phyloP scores from a whole-genome alignment of 37 sponge, comb jelly and placozoan species.

The Oscarella lobularis region DNA sequence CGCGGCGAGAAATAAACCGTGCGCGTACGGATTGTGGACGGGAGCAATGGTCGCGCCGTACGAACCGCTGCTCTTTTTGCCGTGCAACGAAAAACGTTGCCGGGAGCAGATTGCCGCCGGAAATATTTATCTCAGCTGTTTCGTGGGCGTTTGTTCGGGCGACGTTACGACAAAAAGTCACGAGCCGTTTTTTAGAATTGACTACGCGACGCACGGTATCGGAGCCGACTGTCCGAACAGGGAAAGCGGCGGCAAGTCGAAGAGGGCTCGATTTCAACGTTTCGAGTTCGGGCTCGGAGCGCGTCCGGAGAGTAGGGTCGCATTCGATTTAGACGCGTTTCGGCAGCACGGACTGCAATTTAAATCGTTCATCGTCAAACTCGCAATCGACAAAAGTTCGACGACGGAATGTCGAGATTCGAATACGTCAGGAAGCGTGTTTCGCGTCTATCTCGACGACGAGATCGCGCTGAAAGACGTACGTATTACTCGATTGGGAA shows the following conservation, averaged over 20 bases:
- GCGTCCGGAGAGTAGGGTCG: not conserved
- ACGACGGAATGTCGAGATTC: not conserved
- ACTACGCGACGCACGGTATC: not conserved
- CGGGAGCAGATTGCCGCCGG: not conserved
- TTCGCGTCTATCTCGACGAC: not conserved
- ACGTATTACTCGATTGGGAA: not conserved
- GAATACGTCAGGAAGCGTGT: not conserved
- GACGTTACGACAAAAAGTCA: not conserved
- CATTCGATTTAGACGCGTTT: not conserved
- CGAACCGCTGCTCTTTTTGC: not conserved
- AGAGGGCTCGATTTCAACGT: not conserved
- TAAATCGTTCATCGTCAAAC: not conserved
- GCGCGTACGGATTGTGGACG: not conserved
- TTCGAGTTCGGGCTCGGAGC: not conserved
- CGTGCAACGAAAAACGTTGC: not conserved
- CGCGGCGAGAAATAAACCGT: not conserved
- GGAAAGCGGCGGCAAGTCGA: not conserved
- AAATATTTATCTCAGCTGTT: not conserved
- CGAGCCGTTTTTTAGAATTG: not conserved
- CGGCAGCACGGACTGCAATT: not conserved
- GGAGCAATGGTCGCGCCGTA: not conserved
- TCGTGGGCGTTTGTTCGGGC: not conserved
- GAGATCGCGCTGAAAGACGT: not conserved
- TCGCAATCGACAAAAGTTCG: not conserved
- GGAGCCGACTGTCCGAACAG: not conserved